Base-by-base conservation (phyloP, 2,113 vertebrate genomes). In the Rhabdornis inornatus region DNA sequence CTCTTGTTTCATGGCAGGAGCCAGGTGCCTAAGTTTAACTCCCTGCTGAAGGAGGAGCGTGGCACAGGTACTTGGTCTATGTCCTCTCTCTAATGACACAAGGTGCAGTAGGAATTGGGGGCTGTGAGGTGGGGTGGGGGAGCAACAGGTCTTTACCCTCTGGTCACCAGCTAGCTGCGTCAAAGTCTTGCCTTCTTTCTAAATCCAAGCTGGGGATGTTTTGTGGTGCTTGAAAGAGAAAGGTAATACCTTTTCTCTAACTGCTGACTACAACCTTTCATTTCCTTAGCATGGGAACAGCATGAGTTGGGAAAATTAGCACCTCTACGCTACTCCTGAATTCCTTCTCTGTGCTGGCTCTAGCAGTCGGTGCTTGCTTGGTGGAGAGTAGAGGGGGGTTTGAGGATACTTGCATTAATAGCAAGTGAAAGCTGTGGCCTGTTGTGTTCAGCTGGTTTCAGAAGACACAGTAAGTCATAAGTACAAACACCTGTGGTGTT, bases 1-100 rank as follows among this genome's bases (percentile, higher is more conserved):
- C 82, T 92, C 83, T 94, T 91, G 40, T 57, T 90, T 78, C 30
- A 0, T 57, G 83, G 90, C 93, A 95, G 93, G 94, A 95, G 91
- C 74, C 74, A 35, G 91, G 89, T 4, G 21, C 82, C 90, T 86
- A 13, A 33, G 65, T 78, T 69, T 90, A 39, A 87, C 69, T 93
- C 85, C 74, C 79, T 37, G 81, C 95, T 70, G 70, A 35, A 77
- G 88, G 53, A 88, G 92, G 91, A 94, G 70, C 1, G 2, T 94
- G 93, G 86, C 4, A 0, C 91, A 96, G 92, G 94, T 92, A 83
- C 70, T 82, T 44, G 6, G 20, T 39, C 72, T 30, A 61, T 75
- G 83, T 64, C 90, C 90, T 69, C 42, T 45, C 92, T 91, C 70
- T 42, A 5, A 6, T 5, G 45, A 24, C 2, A 1, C 37, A 7